Base-by-base conservation (phyloP, 2,113 vertebrate species). In the Pomatostomus ruficeps region DNA sequence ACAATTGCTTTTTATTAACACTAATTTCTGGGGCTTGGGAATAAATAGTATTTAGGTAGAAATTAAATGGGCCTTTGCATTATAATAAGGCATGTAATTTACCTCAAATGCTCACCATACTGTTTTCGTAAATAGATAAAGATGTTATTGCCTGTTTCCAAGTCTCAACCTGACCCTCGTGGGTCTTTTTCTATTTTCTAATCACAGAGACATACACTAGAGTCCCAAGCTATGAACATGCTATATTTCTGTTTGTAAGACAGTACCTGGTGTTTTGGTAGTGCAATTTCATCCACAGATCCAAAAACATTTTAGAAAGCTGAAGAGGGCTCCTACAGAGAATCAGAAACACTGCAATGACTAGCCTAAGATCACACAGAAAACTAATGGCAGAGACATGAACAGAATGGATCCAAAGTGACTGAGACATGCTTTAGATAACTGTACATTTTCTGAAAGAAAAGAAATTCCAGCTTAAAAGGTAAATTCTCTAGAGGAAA, bases 271-370 rank as follows among this genome's bases (percentile, higher is more conserved):
- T 55, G 48, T 77, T 92, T 91, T 79, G 65, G 57, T 45, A 89
- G 76, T 59, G 72, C 61, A 92, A 77, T 94, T 93, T 95, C 74
- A 95, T 79, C 77, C 66, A 85, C 5, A 92, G 80, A 93, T 89
- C 62, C 84, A 65, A 94, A 92, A 82, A 6, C 58, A 85, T 65
- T 95, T 91, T 61, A 93, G 72, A 84, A 92, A 95, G 65, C 68
- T 81, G 77, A 92, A 72, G 57, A 82, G 77, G 66, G 48, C 52
- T 91, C 73, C 84, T 87, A 85, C 66, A 87, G 94, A 95, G 77
- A 95, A 84, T 51, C 87, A 82, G 77, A 91, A 88, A 75, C 45
- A 58, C 91, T 88, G 66, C 63, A 90, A 73, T 48, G 58, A 82
- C 91, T 79, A 94, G 87, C 74, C 87, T 85, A 89, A 70, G 85